These are phyloP conservation scores for Samia ricini DNA, from an alignment of 1,140 invertebrate species.

Conservation along the genomic window DNA sequence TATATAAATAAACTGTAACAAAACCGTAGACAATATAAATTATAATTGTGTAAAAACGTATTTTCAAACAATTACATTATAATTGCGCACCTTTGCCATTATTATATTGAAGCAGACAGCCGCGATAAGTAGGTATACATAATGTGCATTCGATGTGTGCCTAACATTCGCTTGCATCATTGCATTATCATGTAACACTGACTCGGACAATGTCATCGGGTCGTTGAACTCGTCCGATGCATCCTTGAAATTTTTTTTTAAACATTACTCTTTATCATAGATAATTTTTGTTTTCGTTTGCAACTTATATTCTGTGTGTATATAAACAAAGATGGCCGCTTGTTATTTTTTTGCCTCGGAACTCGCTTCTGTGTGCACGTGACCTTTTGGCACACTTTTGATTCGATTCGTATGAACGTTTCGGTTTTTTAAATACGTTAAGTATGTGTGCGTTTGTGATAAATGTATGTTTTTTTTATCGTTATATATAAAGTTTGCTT, in stretches of 20 bases:
- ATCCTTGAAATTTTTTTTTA: slow-evolving; percentile 56
- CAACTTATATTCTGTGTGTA: slow-evolving; percentile 25
- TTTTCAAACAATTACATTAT: slow-evolving; percentile 5
- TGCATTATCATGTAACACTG: slow-evolving; percentile 32
- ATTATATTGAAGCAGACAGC: background rate
- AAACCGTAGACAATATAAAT: background rate
- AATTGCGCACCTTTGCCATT: slow-evolving; percentile 3
- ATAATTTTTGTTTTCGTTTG: slow-evolving; percentile 51
- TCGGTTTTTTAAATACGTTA: background rate
- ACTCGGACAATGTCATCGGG: slow-evolving; percentile 60
- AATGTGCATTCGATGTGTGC: background rate
- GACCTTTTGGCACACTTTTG: slow-evolving; percentile 7
- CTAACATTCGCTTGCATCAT: slow-evolving; percentile 46
- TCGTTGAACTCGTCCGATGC: slow-evolving; percentile 47
- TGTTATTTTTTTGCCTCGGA: background rate
- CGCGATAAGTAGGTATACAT: background rate
- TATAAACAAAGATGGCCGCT: slow-evolving; percentile 11
- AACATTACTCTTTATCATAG: slow-evolving; percentile 38
- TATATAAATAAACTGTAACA: background rate
- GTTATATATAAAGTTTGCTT: background rate
- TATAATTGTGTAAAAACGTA: slow-evolving; percentile 1
- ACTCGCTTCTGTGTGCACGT: background rate
- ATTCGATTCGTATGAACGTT: slow-evolving; percentile 3
- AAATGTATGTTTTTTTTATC: background rate
- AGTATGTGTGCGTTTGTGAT: background rate